phyloP scores from a whole-genome alignment of 2,113 vertebrate species.

The Taurulus bubalis region DNA sequence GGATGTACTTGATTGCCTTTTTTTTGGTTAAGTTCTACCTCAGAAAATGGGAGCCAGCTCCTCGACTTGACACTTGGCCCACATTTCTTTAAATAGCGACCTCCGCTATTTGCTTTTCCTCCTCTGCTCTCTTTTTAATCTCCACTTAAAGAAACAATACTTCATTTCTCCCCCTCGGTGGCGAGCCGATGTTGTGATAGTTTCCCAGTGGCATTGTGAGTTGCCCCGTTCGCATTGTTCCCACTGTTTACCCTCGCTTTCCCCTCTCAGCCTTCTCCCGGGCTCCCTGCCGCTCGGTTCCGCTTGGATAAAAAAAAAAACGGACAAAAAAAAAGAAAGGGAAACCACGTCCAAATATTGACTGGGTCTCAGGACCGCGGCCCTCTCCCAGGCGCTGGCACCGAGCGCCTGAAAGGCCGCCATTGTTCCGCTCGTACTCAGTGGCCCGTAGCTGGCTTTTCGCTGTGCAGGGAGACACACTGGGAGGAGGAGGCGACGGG shows the following conservation, averaged over 20 bases:
- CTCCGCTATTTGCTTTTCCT: slow-evolving; percentile 70
- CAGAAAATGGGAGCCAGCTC: slow-evolving; percentile 10
- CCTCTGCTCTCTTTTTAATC: slow-evolving; percentile 79
- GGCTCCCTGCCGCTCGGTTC: slow-evolving; percentile 76
- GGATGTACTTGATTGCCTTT: slow-evolving; percentile 10
- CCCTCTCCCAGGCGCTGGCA: slow-evolving; percentile 61
- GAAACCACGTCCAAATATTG: slow-evolving; percentile 82
- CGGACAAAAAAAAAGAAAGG: slow-evolving; percentile 76
- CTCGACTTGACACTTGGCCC: slow-evolving; percentile 45
- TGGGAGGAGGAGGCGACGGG: slow-evolving; percentile 41
- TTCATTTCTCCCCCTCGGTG: slow-evolving; percentile 66
- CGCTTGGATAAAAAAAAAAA: slow-evolving; percentile 68
- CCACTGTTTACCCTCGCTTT: slow-evolving; percentile 77
- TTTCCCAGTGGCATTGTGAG: slow-evolving; percentile 75
- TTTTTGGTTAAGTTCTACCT: slow-evolving; percentile 11
- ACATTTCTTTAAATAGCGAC: slow-evolving; percentile 48
- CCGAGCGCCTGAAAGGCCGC: slow-evolving; percentile 72
- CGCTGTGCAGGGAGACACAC: slow-evolving; percentile 63
- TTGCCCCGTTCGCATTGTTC: slow-evolving; percentile 75
- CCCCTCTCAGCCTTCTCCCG: slow-evolving; percentile 66
- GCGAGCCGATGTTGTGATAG: slow-evolving; percentile 77
- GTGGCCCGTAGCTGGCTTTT: slow-evolving; percentile 70
- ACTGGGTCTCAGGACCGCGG: slow-evolving; percentile 74
- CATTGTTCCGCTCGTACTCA: slow-evolving; percentile 76
- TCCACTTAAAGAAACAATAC: slow-evolving; percentile 80